A percentile compares a stretch with the other conserved stretches of the same genome.
Conservation (phyloP, 2,113 vertebrate genomes). For the Urocynchramus pylzowi region DNA sequence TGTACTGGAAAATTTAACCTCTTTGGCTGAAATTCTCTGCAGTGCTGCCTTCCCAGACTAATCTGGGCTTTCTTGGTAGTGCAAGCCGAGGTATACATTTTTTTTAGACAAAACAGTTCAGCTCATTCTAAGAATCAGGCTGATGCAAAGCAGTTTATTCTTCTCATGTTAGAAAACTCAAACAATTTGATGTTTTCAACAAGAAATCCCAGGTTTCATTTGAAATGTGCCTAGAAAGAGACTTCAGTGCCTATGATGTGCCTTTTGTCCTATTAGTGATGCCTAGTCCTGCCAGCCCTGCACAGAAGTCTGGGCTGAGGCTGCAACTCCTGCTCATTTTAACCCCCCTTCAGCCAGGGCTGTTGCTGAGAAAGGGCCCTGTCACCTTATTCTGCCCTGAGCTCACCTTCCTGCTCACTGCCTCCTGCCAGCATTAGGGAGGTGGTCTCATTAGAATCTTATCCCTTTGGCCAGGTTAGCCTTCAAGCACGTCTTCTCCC, state of each 20-base stretch:
- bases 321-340: neutral
- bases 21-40: neutral
- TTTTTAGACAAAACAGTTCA: neutral
- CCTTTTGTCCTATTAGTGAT: neutral
- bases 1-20: neutral
- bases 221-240: neutral
- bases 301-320: neutral
- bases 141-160: neutral
- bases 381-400: neutral
- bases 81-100: neutral
- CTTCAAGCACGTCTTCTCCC: neutral
- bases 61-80: neutral
- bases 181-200: neutral
- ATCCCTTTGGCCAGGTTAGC: neutral
- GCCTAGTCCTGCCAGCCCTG: neutral
- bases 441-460: neutral
- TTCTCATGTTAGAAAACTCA: neutral
- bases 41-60: neutral
- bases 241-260: neutral
- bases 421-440: neutral
- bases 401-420: neutral
- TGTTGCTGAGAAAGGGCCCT: neutral
- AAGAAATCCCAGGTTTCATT: neutral
- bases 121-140: neutral
- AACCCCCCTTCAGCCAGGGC: neutral